Evolutionary conservation across 2,797 vertebrate species (phyloP).

Genomic region (Molossus molossus): DNA sequence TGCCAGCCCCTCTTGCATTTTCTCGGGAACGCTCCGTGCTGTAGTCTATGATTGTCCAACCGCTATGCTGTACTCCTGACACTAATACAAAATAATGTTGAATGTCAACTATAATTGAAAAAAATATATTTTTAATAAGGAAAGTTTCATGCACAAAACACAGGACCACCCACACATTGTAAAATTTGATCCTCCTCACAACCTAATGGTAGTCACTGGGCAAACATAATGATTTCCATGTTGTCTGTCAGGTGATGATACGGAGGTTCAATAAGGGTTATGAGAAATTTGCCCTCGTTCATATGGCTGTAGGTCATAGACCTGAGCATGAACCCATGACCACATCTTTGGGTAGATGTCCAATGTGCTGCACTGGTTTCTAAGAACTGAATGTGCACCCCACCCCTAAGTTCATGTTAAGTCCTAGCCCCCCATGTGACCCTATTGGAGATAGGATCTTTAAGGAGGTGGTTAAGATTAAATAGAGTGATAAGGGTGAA

Average conservation of each 20-base stretch:
- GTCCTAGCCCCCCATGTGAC: background rate
- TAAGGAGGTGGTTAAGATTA: background rate
- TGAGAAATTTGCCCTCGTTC: background rate
- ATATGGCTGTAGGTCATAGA: background rate
- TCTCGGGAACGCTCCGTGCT: background rate
- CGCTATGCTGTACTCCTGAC: background rate
- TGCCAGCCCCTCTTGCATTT: background rate
- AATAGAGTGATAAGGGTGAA: background rate
- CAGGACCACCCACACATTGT: background rate
- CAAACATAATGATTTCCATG: background rate
- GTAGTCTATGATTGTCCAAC: background rate
- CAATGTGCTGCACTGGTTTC: background rate
- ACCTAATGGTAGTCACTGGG: background rate
- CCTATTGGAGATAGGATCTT: background rate
- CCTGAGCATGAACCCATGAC: background rate
- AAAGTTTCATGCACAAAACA: background rate
- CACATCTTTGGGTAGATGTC: background rate
- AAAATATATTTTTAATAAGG: background rate
- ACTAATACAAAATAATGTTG: background rate
- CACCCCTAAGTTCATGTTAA: background rate
- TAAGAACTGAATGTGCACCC: background rate
- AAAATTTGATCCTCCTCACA: background rate
- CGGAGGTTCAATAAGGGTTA: background rate
- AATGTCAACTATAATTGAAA: background rate
- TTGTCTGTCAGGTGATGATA: background rate